phyloP scores from a whole-genome alignment of 2,113 vertebrate genomes.

The Ameiurus melas region DNA sequence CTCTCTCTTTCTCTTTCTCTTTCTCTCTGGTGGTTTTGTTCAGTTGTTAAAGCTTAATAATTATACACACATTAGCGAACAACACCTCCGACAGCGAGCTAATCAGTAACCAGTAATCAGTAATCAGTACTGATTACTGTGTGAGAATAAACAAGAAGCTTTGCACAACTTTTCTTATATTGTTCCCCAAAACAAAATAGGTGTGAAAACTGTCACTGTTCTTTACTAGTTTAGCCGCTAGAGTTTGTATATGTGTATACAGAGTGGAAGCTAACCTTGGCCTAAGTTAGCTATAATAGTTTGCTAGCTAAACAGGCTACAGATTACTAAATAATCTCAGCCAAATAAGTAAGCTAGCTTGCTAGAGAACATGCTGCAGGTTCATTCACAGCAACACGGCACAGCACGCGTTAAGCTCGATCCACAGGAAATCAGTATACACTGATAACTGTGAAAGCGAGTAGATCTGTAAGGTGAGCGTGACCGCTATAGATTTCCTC shows the following conservation, averaged over 20 bases:
- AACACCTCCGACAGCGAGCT: not conserved
- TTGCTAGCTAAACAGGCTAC: not conserved
- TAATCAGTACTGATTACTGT: not conserved
- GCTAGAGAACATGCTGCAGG: not conserved
- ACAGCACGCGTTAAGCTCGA: not conserved
- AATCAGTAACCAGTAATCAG: not conserved
- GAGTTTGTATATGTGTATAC: not conserved
- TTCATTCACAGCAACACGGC: not conserved
- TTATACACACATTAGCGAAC: not conserved
- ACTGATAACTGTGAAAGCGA: not conserved
- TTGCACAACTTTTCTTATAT: not conserved
- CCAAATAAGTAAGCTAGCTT: not conserved
- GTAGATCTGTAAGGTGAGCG: not conserved
- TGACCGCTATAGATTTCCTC: not conserved
- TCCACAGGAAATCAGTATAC: not conserved
- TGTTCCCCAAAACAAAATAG: not conserved
- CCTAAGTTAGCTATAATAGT: not conserved
- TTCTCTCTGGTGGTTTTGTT: not conserved
- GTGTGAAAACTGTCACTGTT: not conserved
- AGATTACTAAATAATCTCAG: not conserved
- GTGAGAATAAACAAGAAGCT: not conserved
- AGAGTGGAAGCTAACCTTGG: not conserved
- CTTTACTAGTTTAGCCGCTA: not conserved
- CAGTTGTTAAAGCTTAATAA: conserved; percentile 18
- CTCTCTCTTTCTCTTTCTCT: not conserved